phyloP scores from a whole-genome alignment of 2,113 vertebrate species.

The Nannobrachium achirus region DNA sequence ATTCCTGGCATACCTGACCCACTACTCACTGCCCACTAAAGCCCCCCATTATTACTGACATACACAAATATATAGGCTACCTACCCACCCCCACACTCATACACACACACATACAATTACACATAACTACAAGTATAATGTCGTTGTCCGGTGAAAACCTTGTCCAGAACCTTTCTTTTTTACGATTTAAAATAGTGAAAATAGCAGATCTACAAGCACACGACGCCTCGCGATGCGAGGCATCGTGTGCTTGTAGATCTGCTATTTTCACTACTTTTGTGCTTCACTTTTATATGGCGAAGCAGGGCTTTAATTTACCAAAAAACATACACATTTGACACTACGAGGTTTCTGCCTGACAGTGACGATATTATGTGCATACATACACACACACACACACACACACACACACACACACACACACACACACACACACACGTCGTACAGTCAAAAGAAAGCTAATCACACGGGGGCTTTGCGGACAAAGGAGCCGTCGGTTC shows the following conservation, averaged over 20 bases:
- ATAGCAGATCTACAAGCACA: no score
- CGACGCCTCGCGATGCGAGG: no score
- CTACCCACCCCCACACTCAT: neutral
- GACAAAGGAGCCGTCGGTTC: neutral
- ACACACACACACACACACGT: neutral
- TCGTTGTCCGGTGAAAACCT: no score
- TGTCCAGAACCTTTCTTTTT: no score
- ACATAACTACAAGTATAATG: neutral
- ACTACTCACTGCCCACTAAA: conserved; percentile 49
- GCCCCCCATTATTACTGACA: conserved; percentile 1
- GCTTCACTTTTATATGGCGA: no score
- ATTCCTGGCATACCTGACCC: conserved; percentile 73
- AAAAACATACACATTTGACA: no score
- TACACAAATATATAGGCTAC: neutral
- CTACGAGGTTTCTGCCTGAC: no score
- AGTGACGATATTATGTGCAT: no score
- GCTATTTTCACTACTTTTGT: no score
- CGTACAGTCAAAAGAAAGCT: neutral
- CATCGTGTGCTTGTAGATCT: no score
- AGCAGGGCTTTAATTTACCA: no score
- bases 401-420: conserved; percentile 5
- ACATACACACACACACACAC: conserved; percentile 8
- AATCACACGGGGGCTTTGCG: neutral
- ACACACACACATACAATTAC: neutral
- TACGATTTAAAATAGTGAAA: no score